Percentiles rank a stretch among this genome's conserved stretches.
Evolutionary conservation across 2,797 vertebrate species (phyloP).

Genomic region (Rhynchonycteris naso): DNA sequence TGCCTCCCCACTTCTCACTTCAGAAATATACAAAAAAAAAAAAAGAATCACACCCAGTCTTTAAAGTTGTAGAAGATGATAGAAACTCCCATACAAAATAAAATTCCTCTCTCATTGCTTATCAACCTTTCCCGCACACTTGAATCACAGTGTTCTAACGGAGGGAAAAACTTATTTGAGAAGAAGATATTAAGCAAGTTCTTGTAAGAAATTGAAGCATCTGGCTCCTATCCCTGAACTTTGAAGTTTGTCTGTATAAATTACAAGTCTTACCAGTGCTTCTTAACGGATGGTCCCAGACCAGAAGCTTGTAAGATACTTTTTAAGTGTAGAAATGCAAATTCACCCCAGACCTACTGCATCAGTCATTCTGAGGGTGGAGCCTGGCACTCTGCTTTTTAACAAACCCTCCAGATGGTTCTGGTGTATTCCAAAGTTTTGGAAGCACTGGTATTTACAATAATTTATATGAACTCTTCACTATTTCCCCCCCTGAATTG

Average conservation of each 20-base stretch:
- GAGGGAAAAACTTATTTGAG: background rate
- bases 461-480: background rate
- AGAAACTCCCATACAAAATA: background rate
- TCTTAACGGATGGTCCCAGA: background rate
- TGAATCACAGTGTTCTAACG: background rate
- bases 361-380: background rate
- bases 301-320: background rate
- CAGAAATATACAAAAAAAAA: no score
- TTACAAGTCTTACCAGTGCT: background rate
- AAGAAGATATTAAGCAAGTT: background rate
- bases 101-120: background rate
- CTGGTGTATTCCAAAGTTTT: background rate
- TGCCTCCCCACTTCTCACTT: no score
- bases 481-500: background rate
- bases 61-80: background rate
- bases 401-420: background rate
- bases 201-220: background rate
- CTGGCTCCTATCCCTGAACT: background rate
- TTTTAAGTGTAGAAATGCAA: constrained; percentile 4
- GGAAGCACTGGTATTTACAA: background rate
- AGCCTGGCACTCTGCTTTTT: background rate
- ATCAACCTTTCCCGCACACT: background rate
- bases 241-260: background rate
- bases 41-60: background rate
- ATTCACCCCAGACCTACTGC: background rate